Evolutionary conservation across 1,140 invertebrate species (phyloP).

Genomic region (Euwallacea fornicatus): DNA sequence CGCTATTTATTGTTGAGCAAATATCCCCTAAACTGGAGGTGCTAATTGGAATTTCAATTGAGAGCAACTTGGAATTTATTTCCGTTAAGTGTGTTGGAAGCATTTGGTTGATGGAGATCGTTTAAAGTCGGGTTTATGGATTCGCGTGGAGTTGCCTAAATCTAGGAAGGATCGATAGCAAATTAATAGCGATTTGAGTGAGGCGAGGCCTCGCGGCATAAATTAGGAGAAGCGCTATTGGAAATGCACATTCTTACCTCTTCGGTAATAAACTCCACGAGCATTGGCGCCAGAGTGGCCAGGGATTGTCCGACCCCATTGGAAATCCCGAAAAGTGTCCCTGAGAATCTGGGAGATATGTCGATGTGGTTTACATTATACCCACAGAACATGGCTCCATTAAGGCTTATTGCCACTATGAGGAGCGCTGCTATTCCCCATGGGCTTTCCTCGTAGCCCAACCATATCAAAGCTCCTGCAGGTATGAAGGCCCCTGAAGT

Average conservation of each 20-base stretch:
- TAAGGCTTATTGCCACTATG: constrained; percentile 70
- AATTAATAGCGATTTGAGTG: too few relatives aligned
- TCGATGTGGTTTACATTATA: constrained; percentile 69
- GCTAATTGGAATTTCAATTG: too few relatives aligned
- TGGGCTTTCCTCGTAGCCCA: constrained; percentile 60
- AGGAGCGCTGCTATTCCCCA: constrained; percentile 60
- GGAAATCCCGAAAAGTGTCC: constrained; percentile 73
- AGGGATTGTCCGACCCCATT: constrained; percentile 74
- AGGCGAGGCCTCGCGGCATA: background rate
- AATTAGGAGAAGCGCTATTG: background rate
- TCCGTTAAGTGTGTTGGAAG: too few relatives aligned
- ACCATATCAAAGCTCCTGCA: constrained; percentile 61
- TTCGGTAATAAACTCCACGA: constrained; percentile 66
- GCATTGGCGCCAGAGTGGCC: constrained; percentile 70
- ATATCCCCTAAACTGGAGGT: too few relatives aligned
- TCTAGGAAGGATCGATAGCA: too few relatives aligned
- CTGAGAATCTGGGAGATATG: constrained; percentile 70
- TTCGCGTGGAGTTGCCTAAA: too few relatives aligned
- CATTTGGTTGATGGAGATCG: too few relatives aligned
- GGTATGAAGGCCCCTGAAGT: constrained; percentile 60
- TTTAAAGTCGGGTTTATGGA: too few relatives aligned
- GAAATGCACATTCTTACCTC: constrained; percentile 53
- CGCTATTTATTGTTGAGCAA: too few relatives aligned
- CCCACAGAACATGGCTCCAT: constrained; percentile 73
- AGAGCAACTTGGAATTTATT: too few relatives aligned